Conservation (phyloP, 2,797 vertebrate species). For the Macroramphosus scolopax region DNA sequence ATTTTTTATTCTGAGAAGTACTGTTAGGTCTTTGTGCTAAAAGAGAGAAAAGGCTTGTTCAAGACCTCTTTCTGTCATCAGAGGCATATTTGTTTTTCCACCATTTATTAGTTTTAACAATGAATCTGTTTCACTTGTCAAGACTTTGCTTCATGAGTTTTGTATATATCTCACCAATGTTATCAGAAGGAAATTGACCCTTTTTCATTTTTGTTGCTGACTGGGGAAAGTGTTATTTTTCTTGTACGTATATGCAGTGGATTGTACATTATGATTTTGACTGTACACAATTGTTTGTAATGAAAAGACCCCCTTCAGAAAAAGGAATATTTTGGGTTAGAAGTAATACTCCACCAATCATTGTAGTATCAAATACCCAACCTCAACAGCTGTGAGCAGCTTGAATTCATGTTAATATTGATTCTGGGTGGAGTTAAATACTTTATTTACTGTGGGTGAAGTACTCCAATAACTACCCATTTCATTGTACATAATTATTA, state of each 20-base stretch:
- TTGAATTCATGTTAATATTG: constrained; percentile 4
- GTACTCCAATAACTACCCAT: constrained; percentile 6
- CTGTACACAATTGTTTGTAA: constrained; percentile 29
- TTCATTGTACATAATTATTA: constrained; percentile 28
- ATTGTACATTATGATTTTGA: constrained; percentile 43
- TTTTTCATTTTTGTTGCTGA: constrained; percentile 21
- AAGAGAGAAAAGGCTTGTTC: constrained; percentile 44
- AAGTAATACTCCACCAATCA: constrained; percentile 4
- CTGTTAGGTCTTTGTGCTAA: constrained; percentile 42
- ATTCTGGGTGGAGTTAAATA: constrained; percentile 15
- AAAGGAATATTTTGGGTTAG: constrained; percentile 11
- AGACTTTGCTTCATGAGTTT: constrained; percentile 35
- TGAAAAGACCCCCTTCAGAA: constrained; percentile 14
- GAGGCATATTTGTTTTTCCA: constrained; percentile 47
- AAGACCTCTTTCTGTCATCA: constrained; percentile 56
- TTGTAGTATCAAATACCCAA: constrained; percentile 11
- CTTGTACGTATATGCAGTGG: constrained; percentile 29
- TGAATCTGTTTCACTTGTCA: constrained; percentile 20
- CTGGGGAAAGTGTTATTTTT: constrained; percentile 28
- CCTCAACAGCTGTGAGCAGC: constrained; percentile 15
- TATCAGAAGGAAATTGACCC: constrained; percentile 15
- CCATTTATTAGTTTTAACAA: constrained; percentile 40
- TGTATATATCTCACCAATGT: constrained; percentile 46
- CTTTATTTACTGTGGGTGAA: constrained; percentile 15
- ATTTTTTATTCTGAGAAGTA: constrained; percentile 77